phyloP scores from a whole-genome alignment of 2,113 vertebrate species.

The Brachyistius frenatus region DNA sequence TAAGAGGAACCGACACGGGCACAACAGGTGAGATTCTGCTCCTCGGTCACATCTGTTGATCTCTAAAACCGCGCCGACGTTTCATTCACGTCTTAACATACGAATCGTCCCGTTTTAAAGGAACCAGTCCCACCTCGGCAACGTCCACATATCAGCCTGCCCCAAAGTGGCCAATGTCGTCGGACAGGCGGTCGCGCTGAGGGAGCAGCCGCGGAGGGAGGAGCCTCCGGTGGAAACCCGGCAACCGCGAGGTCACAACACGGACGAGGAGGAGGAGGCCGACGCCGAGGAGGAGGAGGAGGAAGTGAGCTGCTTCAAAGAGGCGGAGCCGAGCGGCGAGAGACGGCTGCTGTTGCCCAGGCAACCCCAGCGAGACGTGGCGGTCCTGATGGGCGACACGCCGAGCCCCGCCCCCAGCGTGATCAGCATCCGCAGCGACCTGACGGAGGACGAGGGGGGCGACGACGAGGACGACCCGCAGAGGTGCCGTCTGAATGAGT shows the following conservation, averaged over 20 bases:
- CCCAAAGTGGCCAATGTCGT: slow-evolving; percentile 88
- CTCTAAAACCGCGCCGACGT: not conserved
- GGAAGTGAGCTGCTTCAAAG: slow-evolving; percentile 83
- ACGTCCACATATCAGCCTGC: slow-evolving; percentile 87
- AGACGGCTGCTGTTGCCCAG: slow-evolving; percentile 69
- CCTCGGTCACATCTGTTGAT: not conserved
- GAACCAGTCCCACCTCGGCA: slow-evolving; percentile 87
- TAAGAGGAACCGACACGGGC: slow-evolving; percentile 91
- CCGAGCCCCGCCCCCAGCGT: slow-evolving; percentile 93
- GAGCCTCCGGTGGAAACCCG: slow-evolving; percentile 31
- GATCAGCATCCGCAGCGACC: slow-evolving; percentile 95
- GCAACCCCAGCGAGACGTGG: slow-evolving; percentile 72
- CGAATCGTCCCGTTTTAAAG: slow-evolving; percentile 33
- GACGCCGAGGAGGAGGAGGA: slow-evolving; percentile 79
- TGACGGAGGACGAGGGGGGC: slow-evolving; percentile 86
- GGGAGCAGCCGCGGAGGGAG: slow-evolving; percentile 51
- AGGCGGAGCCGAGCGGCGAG: slow-evolving; percentile 74
- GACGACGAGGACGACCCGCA: slow-evolving; percentile 85
- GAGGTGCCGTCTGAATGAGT: slow-evolving; percentile 87
- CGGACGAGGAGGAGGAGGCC: slow-evolving; percentile 81
- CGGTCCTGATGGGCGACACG: slow-evolving; percentile 89
- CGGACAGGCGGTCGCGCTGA: slow-evolving; percentile 75
- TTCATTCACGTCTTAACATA: slow-evolving; percentile 2
- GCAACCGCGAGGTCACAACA: slow-evolving; percentile 68
- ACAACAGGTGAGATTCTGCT: slow-evolving; percentile 88